Evolutionary conservation across 2,888 invertebrate species (phyloP), one percentile per base, ranked within the genome.

Genomic region (Lycocerus yunnanus): DNA sequence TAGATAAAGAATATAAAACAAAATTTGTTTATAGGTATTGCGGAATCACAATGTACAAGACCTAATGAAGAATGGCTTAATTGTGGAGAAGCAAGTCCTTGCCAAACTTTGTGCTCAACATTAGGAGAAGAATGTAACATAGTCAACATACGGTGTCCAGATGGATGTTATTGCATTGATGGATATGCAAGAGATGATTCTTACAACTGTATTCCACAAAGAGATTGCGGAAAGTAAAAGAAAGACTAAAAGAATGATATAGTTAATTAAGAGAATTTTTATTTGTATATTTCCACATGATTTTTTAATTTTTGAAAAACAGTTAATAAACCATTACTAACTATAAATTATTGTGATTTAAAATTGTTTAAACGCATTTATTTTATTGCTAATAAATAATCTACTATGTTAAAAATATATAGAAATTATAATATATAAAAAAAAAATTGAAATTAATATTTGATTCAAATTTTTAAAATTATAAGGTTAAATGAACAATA

Each of bases 171-270:
- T 63, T 80, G 79, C 15, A 74, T 74, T 1, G 59, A 74, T 3
- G 78, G 78, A 65, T 80, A 76, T 67, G 80, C 80, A 4, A 71
- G 80, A 27, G 73, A 73, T 24, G 11, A 11, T n/a, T 15, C 9
- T 9, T 63, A 20, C 58, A 59, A 16, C 10, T 73, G 73, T n/a
- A 73, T 73, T 66, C 73, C 73, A 11, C 15, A 58, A 68, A 20
- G 15, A 3, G 10, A 68, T 10, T 72, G 72, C 3, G 13, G n/a
- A 43, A 43, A 43, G n/a, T 43, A 8, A 43, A 43, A 9, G 9
- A 9, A 21, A 21, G 43, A 43, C 6, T 2, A 2, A n/a, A n/a
- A 10, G 6, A 9, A 43, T 6, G 6, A 6, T 21, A 8, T 18
- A n/a, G n/a, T n/a, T n/a, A n/a, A n/a, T n/a, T n/a, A n/a, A n/a